Conservation (phyloP, 2,888 invertebrate genomes). For the Netelia melanura region DNA sequence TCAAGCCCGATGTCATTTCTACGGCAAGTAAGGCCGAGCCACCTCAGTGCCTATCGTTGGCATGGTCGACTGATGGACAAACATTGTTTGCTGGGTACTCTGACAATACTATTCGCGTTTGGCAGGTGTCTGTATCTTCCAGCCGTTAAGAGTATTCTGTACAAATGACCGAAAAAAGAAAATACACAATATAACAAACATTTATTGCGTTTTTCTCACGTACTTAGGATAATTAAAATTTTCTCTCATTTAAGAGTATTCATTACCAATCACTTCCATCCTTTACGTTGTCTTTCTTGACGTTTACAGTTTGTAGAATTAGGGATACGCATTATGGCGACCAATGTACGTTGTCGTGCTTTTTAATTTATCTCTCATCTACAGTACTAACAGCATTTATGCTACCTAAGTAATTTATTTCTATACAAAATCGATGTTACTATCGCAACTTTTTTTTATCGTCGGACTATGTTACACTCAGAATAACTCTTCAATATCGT, state of each 20-base stretch:
- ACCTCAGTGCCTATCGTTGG: slow-evolving; percentile 98
- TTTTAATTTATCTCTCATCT: no score
- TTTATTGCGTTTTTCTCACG: slow-evolving; percentile 72
- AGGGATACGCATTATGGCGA: not conserved
- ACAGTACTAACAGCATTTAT: not conserved
- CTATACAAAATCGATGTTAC: slow-evolving; percentile 49
- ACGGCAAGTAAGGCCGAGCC: slow-evolving; percentile 94
- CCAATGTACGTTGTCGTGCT: not conserved
- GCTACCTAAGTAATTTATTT: slow-evolving; percentile 31
- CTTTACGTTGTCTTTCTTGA: not conserved
- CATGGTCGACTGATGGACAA: slow-evolving; percentile 99
- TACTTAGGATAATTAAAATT: slow-evolving; percentile 82
- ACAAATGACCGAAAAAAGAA: slow-evolving; percentile 73
- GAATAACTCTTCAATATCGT: not conserved
- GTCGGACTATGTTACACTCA: slow-evolving; percentile 66
- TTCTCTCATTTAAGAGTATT: slow-evolving; percentile 70
- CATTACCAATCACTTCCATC: slow-evolving; percentile 35
- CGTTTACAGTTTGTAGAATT: no score
- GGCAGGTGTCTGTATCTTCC: slow-evolving; percentile 97
- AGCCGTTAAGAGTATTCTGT: slow-evolving; percentile 88
- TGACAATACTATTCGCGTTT: slow-evolving; percentile 98
- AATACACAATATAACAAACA: slow-evolving; percentile 76
- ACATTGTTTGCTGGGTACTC: slow-evolving; percentile 99
- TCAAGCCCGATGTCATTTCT: slow-evolving; percentile 97
- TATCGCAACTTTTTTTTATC: slow-evolving; percentile 53